Percentiles rank a stretch among this genome's conserved stretches.
These are phyloP conservation scores for Petaurus breviceps DNA, from an alignment of 2,113 vertebrate species.

Conservation along the genomic window DNA sequence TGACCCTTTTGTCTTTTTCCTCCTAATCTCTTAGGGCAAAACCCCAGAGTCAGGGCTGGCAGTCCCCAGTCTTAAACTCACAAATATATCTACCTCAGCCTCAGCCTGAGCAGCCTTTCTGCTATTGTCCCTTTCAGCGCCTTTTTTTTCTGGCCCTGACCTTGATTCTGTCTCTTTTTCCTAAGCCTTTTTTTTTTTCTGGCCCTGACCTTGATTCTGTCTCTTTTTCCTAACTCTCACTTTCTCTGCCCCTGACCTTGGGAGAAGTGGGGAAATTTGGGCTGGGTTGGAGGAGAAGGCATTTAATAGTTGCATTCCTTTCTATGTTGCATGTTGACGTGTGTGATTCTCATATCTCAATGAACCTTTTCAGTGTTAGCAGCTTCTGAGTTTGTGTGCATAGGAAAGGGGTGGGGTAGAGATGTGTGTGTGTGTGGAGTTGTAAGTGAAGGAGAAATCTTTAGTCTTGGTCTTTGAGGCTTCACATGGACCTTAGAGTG, in stretches of 20 bases:
- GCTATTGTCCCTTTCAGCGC: constrained; percentile 14
- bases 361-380: not conserved
- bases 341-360: not conserved
- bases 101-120: constrained; percentile 1
- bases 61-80: not conserved
- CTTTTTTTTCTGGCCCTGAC: not conserved
- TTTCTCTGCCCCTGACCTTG: not conserved
- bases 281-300: not conserved
- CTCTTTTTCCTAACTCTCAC: not conserved
- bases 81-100: not conserved
- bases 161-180: too few relatives aligned
- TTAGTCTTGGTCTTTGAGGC: not conserved
- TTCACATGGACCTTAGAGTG: not conserved
- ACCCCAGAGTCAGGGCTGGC: not conserved
- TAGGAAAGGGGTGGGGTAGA: not conserved
- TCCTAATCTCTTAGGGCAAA: not conserved
- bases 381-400: not conserved
- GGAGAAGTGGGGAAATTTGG: not conserved
- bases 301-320: not conserved
- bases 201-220: not conserved
- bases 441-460: not conserved
- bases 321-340: not conserved
- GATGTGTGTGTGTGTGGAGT: constrained; percentile 7
- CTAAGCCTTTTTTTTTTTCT: not conserved
- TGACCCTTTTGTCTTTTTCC: not conserved